A percentile compares a stretch with the other conserved stretches of the same genome.
These are phyloP conservation scores for Diadema setosum DNA, from an alignment of 35 echinoderm and acorn worm genomes.

Conservation along the genomic window DNA sequence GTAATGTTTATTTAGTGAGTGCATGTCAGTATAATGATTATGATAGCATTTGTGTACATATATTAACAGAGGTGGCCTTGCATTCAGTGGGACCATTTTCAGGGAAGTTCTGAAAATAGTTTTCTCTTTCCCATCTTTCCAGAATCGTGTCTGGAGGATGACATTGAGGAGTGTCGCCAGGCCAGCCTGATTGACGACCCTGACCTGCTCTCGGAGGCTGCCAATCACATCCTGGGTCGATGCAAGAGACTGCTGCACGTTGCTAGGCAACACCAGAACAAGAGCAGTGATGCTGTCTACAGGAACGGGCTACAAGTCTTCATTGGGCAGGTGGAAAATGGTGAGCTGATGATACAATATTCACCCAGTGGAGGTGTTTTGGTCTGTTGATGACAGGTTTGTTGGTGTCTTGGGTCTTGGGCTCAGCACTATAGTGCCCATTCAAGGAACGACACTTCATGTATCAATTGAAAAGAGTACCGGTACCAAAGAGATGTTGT, in stretches of 20 bases:
- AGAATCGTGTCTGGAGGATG: constrained; percentile 79
- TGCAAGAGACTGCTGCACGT: constrained; percentile 65
- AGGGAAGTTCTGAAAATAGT: not conserved
- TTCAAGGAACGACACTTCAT: no score
- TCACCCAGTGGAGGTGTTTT: no score
- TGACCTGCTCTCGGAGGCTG: constrained; percentile 71
- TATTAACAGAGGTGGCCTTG: not conserved
- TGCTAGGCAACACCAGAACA: constrained; percentile 61
- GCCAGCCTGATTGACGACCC: constrained; percentile 50
- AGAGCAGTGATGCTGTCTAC: constrained; percentile 74
- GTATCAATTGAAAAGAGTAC: no score
- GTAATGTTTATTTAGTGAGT: not conserved
- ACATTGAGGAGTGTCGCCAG: constrained; percentile 73
- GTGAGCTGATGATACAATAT: no score
- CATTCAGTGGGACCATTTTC: not conserved
- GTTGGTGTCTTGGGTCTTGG: no score
- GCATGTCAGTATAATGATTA: no score
- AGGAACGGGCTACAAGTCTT: constrained; percentile 82
- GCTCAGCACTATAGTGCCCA: no score
- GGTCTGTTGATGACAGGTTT: no score
- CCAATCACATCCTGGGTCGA: constrained; percentile 72
- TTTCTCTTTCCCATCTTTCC: not conserved
- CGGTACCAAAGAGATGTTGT: no score
- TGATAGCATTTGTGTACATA: not conserved
- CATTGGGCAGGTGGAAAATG: constrained; percentile 77